Percentiles rank a stretch among this genome's conserved stretches.
Conservation (phyloP, 1,140 invertebrate genomes). For the Drosophila jambulina region DNA sequence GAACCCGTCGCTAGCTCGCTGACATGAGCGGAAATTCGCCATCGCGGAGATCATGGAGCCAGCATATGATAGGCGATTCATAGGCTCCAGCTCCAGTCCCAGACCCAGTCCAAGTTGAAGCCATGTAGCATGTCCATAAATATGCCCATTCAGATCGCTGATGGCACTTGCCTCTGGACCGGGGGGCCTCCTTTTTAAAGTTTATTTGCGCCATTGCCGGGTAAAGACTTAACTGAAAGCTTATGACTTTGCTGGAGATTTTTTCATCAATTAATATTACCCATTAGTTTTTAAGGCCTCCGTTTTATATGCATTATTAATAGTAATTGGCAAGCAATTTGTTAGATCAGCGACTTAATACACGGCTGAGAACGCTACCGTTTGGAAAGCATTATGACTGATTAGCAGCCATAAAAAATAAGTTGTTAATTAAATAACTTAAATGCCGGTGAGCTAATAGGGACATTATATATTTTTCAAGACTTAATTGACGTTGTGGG, state of each 20-base stretch:
- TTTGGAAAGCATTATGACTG: background rate
- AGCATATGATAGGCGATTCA: conserved; percentile 39
- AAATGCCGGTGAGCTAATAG: background rate
- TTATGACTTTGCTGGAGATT: background rate
- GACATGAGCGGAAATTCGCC: conserved; percentile 44
- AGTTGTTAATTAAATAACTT: conserved; percentile 20
- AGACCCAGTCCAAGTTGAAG: background rate
- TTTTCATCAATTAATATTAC: conserved; percentile 16
- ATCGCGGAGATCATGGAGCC: conserved; percentile 37
- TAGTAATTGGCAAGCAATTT: conserved; percentile 35
- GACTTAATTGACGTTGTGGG: background rate
- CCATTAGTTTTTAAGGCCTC: conserved; percentile 15
- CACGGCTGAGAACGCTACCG: conserved; percentile 3
- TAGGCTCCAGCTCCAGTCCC: conserved; percentile 1
- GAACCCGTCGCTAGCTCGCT: conserved; percentile 24
- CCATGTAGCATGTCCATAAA: conserved; percentile 34
- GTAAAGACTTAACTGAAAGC: conserved; percentile 17
- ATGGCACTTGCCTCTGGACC: conserved; percentile 22
- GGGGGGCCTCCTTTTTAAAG: conserved; percentile 5
- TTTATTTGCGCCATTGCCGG: conserved; percentile 24
- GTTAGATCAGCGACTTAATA: conserved; percentile 12
- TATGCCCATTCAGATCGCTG: conserved; percentile 26
- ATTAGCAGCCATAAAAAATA: conserved; percentile 6
- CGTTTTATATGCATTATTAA: conserved; percentile 13
- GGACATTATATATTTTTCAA: background rate